Evolutionary conservation across 2,888 invertebrate genomes (phyloP).

Genomic region (Lottia scabra): DNA sequence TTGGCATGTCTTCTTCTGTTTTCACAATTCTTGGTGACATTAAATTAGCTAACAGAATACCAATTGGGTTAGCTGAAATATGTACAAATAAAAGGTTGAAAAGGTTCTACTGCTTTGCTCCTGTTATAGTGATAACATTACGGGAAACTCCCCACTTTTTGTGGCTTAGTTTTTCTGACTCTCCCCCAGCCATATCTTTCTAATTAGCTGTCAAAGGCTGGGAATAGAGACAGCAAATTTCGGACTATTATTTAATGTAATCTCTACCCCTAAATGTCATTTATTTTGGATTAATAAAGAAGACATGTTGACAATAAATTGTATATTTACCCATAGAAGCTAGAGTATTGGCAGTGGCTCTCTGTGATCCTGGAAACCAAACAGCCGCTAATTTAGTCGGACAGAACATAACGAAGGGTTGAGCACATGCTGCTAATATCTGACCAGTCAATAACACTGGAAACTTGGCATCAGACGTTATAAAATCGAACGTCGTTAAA

Average conservation of each 20-base stretch:
- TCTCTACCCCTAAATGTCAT: too few species aligned
- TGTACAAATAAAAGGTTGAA: neutral
- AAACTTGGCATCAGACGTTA: conserved; percentile 44
- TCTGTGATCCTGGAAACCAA: conserved; percentile 71
- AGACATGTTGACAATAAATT: neutral
- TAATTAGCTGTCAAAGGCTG: too few species aligned
- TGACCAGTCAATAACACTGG: conserved; percentile 68
- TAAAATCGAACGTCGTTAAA: conserved; percentile 58
- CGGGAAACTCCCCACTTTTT: too few species aligned
- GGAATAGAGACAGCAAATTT: too few species aligned
- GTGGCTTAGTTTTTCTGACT: too few species aligned
- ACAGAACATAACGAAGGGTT: conserved; percentile 72
- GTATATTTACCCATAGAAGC: conserved; percentile 64
- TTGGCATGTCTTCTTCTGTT: conserved; percentile 56
- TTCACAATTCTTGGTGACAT: conserved; percentile 69
- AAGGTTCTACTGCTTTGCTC: too few species aligned
- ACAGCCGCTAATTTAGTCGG: conserved; percentile 71
- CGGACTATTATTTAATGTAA: too few species aligned
- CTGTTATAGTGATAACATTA: too few species aligned
- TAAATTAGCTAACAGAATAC: conserved; percentile 70
- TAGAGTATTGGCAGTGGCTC: conserved; percentile 71
- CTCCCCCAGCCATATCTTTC: too few species aligned
- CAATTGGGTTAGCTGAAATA: conserved; percentile 70
- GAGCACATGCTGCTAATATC: conserved; percentile 70
- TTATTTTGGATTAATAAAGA: too few species aligned